A percentile compares a stretch with the other conserved stretches of the same genome.
Conservation (phyloP, 1,140 invertebrate species). For the Phymorhynchus buccinoides region DNA sequence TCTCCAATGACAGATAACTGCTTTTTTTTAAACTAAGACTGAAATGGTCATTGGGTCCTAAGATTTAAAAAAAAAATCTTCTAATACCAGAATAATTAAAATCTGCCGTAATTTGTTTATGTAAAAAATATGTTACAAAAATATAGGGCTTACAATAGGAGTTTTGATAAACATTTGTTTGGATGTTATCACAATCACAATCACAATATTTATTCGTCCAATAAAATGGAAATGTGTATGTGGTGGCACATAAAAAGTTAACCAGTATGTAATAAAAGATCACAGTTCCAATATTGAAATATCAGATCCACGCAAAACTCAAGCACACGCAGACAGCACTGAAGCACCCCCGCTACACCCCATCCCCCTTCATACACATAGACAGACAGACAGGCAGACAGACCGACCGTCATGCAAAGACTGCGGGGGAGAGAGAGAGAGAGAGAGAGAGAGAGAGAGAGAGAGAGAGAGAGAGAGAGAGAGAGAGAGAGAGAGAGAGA, state of each 20-base stretch:
- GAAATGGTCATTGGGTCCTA: too few relatives aligned
- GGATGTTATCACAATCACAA: too few relatives aligned
- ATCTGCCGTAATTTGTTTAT: too few relatives aligned
- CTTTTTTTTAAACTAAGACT: too few relatives aligned
- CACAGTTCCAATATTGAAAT: background rate
- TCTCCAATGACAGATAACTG: too few relatives aligned
- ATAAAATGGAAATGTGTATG: background rate
- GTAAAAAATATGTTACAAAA: too few relatives aligned
- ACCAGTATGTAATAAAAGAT: background rate
- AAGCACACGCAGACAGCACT: background rate
- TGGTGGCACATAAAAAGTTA: background rate
- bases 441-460: constrained; percentile 39
- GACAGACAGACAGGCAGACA: background rate
- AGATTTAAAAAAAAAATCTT: too few relatives aligned
- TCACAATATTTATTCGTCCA: background rate
- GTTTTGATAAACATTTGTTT: too few relatives aligned
- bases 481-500: background rate
- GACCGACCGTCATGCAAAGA: background rate
- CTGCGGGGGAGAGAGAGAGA: background rate
- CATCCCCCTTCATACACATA: too few relatives aligned
- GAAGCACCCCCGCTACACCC: too few relatives aligned
- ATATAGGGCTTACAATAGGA: too few relatives aligned
- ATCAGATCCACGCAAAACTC: background rate
- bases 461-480: constrained; percentile 36
- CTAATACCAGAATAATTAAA: too few relatives aligned